Evolutionary conservation across 2,888 invertebrate species (phyloP).

Genomic region (Drosophila bunnanda): DNA sequence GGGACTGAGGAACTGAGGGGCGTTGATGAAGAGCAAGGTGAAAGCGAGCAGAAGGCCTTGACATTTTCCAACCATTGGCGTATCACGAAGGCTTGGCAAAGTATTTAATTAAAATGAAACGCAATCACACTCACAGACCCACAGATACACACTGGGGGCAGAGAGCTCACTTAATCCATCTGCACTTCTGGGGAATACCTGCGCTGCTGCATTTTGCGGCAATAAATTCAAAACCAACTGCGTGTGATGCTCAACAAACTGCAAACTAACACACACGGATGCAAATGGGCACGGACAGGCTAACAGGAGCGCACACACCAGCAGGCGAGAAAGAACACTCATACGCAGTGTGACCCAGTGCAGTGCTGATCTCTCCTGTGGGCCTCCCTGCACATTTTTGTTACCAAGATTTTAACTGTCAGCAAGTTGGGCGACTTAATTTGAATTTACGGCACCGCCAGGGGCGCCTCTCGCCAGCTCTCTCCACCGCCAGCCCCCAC

Average conservation of each 20-base stretch:
- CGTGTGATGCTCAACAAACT: conserved; percentile 65
- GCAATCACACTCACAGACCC: conserved; percentile 28
- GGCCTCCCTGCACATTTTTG: conserved; percentile 73
- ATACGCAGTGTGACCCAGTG: conserved; percentile 45
- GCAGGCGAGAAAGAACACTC: conserved; percentile 13
- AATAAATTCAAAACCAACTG: conserved; percentile 72
- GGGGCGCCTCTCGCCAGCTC: conserved; percentile 52
- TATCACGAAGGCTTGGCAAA: conserved; percentile 26
- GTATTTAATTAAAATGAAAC: conserved; percentile 69
- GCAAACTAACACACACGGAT: conserved; percentile 42
- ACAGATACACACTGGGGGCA: conserved; percentile 1
- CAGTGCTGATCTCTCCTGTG: conserved; percentile 45
- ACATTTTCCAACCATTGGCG: conserved; percentile 23
- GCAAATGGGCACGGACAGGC: conserved; percentile 23
- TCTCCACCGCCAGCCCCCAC: too few relatives aligned
- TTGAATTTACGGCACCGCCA: conserved; percentile 76
- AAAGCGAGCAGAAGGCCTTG: conserved; percentile 30
- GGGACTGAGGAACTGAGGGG: neutral
- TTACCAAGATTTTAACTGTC: conserved; percentile 77
- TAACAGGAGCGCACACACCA: conserved; percentile 30
- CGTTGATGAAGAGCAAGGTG: conserved; percentile 8
- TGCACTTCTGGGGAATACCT: conserved; percentile 59
- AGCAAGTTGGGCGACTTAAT: conserved; percentile 80
- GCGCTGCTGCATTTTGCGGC: conserved; percentile 56
- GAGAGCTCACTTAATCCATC: conserved; percentile 72